Conservation (phyloP, 2,888 invertebrate species). For the Cephus rjabovi region DNA sequence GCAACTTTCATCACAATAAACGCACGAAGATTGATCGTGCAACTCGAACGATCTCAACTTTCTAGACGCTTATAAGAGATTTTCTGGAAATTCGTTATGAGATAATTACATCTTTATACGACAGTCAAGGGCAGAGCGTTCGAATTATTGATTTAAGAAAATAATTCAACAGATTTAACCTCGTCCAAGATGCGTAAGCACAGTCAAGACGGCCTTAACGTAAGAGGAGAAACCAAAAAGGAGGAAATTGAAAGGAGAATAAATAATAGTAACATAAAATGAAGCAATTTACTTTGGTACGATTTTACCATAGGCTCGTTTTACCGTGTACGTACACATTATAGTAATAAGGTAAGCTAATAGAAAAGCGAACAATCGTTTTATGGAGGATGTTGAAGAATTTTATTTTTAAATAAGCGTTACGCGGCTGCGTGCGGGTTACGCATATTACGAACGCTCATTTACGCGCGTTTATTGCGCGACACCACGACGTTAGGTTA, state of each 20-base stretch:
- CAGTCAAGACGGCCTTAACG: background rate
- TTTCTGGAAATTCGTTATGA: background rate
- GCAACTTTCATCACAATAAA: background rate
- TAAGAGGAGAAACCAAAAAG: conserved; percentile 1
- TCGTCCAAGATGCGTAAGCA: background rate
- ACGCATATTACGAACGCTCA: background rate
- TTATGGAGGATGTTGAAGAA: conserved; percentile 25
- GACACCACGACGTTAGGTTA: background rate
- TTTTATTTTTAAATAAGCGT: conserved; percentile 30
- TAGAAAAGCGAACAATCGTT: conserved; percentile 14
- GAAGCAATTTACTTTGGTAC: conserved; percentile 31
- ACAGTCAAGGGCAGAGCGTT: background rate
- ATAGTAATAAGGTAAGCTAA: background rate
- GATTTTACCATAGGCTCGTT: conserved; percentile 39
- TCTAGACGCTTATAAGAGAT: background rate
- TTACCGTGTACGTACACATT: conserved; percentile 1
- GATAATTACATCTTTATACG: background rate
- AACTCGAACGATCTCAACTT: background rate
- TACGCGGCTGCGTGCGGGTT: conserved; percentile 3
- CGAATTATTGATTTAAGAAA: background rate
- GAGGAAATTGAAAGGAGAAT: background rate
- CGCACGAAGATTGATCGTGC: background rate
- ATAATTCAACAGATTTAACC: background rate
- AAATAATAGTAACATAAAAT: background rate
- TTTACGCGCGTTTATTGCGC: background rate